Conservation (phyloP, 2,888 invertebrate species). For the Sinhomidia bicolor region DNA sequence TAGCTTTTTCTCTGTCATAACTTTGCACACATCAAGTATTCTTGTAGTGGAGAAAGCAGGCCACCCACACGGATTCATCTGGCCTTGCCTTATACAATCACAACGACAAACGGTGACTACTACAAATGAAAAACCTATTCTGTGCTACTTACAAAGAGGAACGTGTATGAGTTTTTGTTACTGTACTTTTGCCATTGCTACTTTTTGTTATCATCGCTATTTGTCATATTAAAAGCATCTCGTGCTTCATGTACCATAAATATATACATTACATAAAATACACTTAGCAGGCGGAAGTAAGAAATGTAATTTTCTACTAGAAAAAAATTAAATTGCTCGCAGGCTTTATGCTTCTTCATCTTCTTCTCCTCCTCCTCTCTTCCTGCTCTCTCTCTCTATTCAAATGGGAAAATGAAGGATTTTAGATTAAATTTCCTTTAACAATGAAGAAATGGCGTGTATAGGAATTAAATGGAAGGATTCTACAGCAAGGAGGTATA, state of each 20-base stretch:
- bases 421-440: slow-evolving; percentile 6
- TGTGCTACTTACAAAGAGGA: not conserved
- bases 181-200: not conserved
- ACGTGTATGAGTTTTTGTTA: not conserved
- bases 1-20: no score
- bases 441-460: slow-evolving; percentile 9
- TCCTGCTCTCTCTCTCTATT: not conserved
- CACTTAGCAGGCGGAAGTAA: slow-evolving; percentile 40
- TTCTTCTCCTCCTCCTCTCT: not conserved
- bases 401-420: slow-evolving; percentile 16
- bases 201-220: slow-evolving; percentile 17
- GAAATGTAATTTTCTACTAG: slow-evolving; percentile 19
- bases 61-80: no score
- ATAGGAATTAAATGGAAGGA: not conserved
- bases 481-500: not conserved
- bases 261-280: slow-evolving; percentile 23
- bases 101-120: not conserved
- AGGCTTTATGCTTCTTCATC: not conserved
- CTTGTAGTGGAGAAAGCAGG: no score
- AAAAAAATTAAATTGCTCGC: slow-evolving; percentile 15
- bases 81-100: no score
- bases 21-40: no score
- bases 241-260: slow-evolving; percentile 38
- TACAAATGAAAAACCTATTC: no score
- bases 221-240: slow-evolving; percentile 35